These are phyloP conservation scores for Antrozous pallidus DNA, from an alignment of 2,797 vertebrate species.

Conservation along the genomic window DNA sequence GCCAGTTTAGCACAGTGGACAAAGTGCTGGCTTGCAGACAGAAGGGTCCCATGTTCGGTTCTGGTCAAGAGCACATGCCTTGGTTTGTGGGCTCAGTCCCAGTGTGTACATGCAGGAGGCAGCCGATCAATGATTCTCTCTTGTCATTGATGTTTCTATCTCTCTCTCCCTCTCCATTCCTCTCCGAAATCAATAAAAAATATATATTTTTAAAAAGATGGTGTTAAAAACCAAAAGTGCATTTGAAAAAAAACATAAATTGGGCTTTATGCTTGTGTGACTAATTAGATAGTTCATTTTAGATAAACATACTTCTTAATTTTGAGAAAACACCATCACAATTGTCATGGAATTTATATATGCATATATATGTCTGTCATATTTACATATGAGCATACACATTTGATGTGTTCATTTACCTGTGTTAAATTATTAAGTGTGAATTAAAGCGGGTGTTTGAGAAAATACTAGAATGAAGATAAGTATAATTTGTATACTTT, in stretches of 20 bases:
- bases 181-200: too few species aligned
- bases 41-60: too few species aligned
- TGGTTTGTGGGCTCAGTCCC: too few species aligned
- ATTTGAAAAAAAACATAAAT: conserved; percentile 34
- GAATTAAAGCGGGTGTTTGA: conserved; percentile 28
- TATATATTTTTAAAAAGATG: not conserved
- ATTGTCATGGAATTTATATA: not conserved
- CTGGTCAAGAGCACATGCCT: too few species aligned
- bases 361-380: not conserved
- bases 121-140: too few species aligned
- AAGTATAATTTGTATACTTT: conserved; percentile 46
- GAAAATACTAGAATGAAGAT: not conserved
- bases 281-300: not conserved
- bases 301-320: not conserved
- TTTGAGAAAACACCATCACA: not conserved
- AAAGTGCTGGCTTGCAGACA: too few species aligned
- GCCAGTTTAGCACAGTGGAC: too few species aligned
- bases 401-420: not conserved
- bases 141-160: too few species aligned
- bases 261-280: not conserved
- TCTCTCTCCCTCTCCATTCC: too few species aligned
- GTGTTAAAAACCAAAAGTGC: not conserved
- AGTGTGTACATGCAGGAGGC: too few species aligned
- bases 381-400: not conserved
- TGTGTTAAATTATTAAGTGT: conserved; percentile 18